Evolutionary conservation across 2,113 vertebrate genomes (phyloP), one percentile per base, ranked within the genome.

Genomic region (Vicugna pacos): DNA sequence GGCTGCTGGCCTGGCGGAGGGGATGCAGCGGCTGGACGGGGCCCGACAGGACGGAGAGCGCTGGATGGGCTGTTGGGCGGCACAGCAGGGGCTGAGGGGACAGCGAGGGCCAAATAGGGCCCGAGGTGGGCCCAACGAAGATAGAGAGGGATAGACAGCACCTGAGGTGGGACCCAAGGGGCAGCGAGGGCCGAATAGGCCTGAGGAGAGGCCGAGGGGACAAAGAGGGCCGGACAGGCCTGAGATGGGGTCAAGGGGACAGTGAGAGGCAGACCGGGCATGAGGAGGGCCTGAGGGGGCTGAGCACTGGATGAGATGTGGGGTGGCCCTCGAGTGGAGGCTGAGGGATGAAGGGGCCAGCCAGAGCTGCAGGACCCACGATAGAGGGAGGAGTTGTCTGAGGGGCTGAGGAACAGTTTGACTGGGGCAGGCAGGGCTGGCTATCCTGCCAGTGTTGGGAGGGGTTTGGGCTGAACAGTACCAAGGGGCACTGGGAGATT

Each of bases 151-250:
- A 70, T 56, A 42, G 62, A 28, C 26, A 30, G 82, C 67, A 60
- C 76, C 80, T 56, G 94, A 84, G 87, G 92, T 82, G 84, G 69
- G 56, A 70, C 79, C 77, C 67, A 50, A 32, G 89, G 96, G 70
- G 28, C 75, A 67, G 73, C 28, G 54, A 70, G 28, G 87, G 52
- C 73, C 15, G 38, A 67, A 56, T 20, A 58, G 90, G 93, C 95
- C 88, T 62, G 81, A 85, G 54, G 76, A 77, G 97, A 96, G 96
- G 92, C 88, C 86, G 46, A 82, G 92, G 67, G 95, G 48, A 89
- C 35, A 32, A 38, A 52, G 48, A 90, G 81, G 35, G 56, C 38
- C 22, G n/a, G 93, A 15, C 54, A 72, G 91, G 52, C 32, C 48
- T 32, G 77, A 42, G 65, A 75, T 67, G 69, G 73, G 73, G 38